phyloP scores from a whole-genome alignment of 2,113 vertebrate species.

The Andinoacara biseriatus region DNA sequence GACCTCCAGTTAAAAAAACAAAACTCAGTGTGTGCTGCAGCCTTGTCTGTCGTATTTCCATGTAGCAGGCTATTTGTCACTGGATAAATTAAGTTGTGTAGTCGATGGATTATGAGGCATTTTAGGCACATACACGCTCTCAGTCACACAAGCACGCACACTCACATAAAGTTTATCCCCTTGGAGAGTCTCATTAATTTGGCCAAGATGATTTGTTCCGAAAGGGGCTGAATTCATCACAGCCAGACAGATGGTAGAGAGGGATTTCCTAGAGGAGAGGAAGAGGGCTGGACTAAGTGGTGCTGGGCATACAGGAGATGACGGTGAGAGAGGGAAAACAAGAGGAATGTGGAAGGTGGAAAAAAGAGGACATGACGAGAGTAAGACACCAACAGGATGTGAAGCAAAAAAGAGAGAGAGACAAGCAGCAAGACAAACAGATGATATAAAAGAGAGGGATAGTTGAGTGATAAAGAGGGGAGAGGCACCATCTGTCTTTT shows the following conservation, averaged over 20 bases:
- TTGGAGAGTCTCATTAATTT: conserved; percentile 66
- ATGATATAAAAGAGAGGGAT: conserved; percentile 11
- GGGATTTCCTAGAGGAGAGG: conserved; percentile 68
- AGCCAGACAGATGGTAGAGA: conserved; percentile 67
- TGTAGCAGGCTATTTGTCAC: conserved; percentile 34
- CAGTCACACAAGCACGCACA: conserved; percentile 10
- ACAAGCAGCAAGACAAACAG: neutral
- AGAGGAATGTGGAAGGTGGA: neutral
- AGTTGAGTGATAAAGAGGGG: conserved; percentile 12
- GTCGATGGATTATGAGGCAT: conserved; percentile 55
- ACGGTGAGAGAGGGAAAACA: neutral
- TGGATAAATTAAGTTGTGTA: conserved; percentile 47
- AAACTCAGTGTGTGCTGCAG: conserved; percentile 6
- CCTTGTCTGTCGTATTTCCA: conserved; percentile 7
- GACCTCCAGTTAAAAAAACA: neutral
- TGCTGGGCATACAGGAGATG: neutral
- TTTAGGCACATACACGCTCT: conserved; percentile 26
- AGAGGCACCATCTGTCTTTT: conserved; percentile 46
- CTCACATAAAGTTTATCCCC: conserved; percentile 58
- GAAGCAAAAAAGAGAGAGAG: neutral
- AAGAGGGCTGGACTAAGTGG: neutral
- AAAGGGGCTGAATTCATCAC: conserved; percentile 66
- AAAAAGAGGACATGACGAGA: neutral
- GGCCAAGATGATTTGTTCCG: conserved; percentile 65
- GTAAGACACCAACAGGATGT: neutral